Conservation (phyloP, 2,888 invertebrate species). For the Phorcus lineatus region DNA sequence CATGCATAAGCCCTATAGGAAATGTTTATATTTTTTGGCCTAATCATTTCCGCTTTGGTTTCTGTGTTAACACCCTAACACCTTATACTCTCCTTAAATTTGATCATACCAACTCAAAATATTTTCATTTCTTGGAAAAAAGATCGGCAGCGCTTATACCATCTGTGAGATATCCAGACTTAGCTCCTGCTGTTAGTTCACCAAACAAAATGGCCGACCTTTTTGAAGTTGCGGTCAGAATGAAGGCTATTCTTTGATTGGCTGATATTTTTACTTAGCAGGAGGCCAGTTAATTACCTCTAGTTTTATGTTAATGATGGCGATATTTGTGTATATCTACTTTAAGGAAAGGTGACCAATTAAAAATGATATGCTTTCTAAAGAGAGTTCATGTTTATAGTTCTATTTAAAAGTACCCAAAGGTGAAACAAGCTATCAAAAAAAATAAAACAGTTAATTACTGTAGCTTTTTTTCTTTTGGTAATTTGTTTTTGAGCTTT, state of each 20-base stretch:
- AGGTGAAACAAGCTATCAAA: no score
- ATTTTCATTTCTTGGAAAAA: slow-evolving; percentile 22
- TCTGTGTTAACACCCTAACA: slow-evolving; percentile 8
- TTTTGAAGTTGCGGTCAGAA: slow-evolving; percentile 1
- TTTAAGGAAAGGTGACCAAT: no score
- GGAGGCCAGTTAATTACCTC: not conserved
- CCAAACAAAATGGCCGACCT: not conserved
- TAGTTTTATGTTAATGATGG: no score
- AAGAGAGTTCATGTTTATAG: no score
- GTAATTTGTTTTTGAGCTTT: no score
- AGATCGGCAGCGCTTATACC: not conserved
- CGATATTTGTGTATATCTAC: no score
- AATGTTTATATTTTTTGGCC: slow-evolving; percentile 14
- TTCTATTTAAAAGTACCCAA: no score
- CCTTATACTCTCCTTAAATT: slow-evolving; percentile 11
- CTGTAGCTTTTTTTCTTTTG: no score
- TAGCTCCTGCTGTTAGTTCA: not conserved
- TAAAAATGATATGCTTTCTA: no score
- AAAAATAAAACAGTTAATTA: no score
- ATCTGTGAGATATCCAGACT: slow-evolving; percentile 3
- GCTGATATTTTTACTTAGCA: not conserved
- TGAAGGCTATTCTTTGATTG: not conserved
- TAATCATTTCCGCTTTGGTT: slow-evolving; percentile 21
- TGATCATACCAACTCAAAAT: slow-evolving; percentile 19
- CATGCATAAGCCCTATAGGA: not conserved